Percentiles rank a stretch among this genome's conserved stretches.
phyloP scores from a whole-genome alignment of 2,888 invertebrate genomes.

The Chirona hameri region DNA sequence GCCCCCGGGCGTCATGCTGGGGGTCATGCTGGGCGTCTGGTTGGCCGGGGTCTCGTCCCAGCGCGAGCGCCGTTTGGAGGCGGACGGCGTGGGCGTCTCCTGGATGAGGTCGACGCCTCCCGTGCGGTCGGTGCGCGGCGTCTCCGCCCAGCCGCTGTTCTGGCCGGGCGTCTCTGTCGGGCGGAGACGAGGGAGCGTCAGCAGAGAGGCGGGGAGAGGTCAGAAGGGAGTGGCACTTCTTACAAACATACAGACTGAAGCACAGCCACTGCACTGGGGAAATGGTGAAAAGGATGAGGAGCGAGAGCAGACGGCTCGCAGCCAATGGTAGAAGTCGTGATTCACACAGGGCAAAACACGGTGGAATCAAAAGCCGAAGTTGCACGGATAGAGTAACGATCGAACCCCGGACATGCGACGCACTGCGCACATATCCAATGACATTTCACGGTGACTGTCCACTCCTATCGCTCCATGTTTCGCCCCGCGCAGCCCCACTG shows the following conservation, averaged over 20 bases:
- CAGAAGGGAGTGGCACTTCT: conserved; percentile 30
- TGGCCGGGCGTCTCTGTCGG: conserved; percentile 86
- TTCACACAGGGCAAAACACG: too few relatives aligned
- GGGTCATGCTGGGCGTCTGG: conserved; percentile 49
- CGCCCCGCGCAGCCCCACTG: too few relatives aligned
- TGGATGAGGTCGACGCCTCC: conserved; percentile 66
- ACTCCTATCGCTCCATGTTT: too few relatives aligned
- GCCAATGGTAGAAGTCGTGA: too few relatives aligned
- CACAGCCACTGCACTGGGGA: too few relatives aligned
- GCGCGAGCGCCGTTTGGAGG: conserved; percentile 89
- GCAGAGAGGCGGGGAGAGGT: conserved; percentile 32
- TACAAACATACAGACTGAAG: conserved; percentile 3
- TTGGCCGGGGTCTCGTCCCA: conserved; percentile 97
- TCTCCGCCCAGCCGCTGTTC: conserved; percentile 98
- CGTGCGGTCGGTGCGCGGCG: conserved; percentile 85
- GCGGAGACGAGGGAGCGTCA: conserved; percentile 30
- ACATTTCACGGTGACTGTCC: too few relatives aligned
- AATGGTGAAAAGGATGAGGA: too few relatives aligned
- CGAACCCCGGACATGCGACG: too few relatives aligned
- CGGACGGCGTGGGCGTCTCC: conserved; percentile 90
- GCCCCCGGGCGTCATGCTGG: conserved; percentile 38
- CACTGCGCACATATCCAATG: too few relatives aligned
- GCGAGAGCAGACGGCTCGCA: too few relatives aligned
- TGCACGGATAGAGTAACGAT: too few relatives aligned
- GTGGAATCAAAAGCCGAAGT: too few relatives aligned